Base-by-base conservation (phyloP, 2,113 vertebrate genomes). In the Trachemys scripta region DNA sequence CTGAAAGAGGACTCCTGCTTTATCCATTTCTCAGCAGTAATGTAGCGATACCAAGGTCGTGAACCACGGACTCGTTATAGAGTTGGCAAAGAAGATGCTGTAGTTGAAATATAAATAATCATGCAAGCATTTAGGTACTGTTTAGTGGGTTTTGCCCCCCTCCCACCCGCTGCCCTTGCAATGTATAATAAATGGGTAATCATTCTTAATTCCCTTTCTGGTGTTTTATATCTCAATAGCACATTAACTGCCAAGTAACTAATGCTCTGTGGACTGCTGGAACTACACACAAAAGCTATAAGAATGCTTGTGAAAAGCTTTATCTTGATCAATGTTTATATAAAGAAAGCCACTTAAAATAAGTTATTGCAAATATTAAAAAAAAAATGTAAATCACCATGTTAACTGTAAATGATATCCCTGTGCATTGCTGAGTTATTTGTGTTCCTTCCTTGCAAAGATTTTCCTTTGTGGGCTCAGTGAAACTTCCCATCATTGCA, bases 251-350 rank as follows among this genome's bases (percentile, higher is more conserved):
- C 90, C 87, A 95, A 59, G 83, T 88, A 88, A 10, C 19, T 92
- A 91, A 88, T 88, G 76, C 89, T 95, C 45, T 50, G 80, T 1
- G 80, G 85, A 86, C 72, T 84, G 29, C 78, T 92, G 69, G 84
- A 94, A n/a, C 17, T 94, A 79, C 85, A 90, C 38, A 84, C 59
- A 84, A 83, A 88, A 86, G 35, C 87, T 91, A 29, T 50, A 88
- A 80, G 90, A 95, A 96, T 82, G n/a, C 19, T 50, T 93, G 83
- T 78, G 96, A 97, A 93, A 95, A 95, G 53, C 83, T 85, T 97
- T 95, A 94, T 95, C 96, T 92, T 82, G 53, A 85, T 87, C 83
- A 93, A 11, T 50, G 79, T 96, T 97, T 95, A 54, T 91, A 42
- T 87, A 88, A 97, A 94, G 87, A 95, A 93, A 96, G 14, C 35